A percentile compares a stretch with the other conserved stretches of the same genome.
These are phyloP conservation scores for Bungarus multicinctus DNA, from an alignment of 2,113 vertebrate species.

Conservation along the genomic window DNA sequence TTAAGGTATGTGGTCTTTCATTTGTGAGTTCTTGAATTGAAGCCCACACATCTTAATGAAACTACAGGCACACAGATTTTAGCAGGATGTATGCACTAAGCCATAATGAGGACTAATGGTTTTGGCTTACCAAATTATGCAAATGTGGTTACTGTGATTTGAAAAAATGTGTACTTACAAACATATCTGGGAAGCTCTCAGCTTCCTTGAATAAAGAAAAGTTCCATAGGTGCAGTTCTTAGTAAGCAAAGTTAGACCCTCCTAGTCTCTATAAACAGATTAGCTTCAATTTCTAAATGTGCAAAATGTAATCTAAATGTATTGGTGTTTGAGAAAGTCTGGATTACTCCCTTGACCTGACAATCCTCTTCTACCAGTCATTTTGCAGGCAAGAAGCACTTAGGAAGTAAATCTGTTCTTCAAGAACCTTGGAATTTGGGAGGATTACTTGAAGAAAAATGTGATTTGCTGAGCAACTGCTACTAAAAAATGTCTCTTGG, in stretches of 20 bases:
- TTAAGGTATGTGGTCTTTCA: neutral
- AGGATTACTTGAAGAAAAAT: neutral
- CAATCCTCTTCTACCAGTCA: neutral
- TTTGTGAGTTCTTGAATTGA: neutral
- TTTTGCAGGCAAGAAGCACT: neutral
- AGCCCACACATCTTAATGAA: neutral
- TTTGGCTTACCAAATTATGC: neutral
- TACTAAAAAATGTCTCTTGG: neutral
- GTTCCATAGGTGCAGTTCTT: neutral
- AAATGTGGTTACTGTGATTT: neutral
- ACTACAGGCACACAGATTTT: neutral
- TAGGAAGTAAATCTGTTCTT: neutral
- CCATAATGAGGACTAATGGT: neutral
- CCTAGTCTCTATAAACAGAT: neutral
- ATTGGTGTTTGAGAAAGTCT: neutral
- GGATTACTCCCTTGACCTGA: neutral
- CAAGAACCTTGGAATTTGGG: neutral
- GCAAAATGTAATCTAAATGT: neutral
- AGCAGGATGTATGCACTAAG: neutral
- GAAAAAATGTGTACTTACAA: neutral
- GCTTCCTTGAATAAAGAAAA: neutral
- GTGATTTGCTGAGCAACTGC: neutral
- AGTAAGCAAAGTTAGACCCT: neutral
- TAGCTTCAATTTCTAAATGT: neutral
- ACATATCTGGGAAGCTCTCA: neutral